Conservation (phyloP, 2,888 invertebrate genomes). For the Drosophila rubida region DNA sequence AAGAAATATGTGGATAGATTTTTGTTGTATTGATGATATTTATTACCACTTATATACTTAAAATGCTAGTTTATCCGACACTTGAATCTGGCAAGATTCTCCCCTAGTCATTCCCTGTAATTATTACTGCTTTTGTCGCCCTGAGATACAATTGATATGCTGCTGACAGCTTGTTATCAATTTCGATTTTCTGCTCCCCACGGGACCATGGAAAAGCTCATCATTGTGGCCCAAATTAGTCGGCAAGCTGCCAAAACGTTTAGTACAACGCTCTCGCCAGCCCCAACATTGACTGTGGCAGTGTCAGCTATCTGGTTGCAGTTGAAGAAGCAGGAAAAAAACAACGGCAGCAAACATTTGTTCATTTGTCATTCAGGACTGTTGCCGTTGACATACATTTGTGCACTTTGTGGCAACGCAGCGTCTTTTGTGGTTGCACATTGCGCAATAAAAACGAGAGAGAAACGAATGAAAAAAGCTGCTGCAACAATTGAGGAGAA, state of each 20-base stretch:
- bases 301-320: constrained; percentile 8
- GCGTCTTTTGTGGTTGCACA: constrained; percentile 44
- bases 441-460: constrained; percentile 71
- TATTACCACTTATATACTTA: no score
- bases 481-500: constrained; percentile 76
- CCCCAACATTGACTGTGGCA: constrained; percentile 10
- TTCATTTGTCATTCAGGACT: constrained; percentile 83
- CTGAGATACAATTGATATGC: constrained; percentile 15
- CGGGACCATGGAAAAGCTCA: constrained; percentile 27
- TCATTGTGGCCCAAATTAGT: constrained; percentile 70
- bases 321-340: constrained; percentile 5
- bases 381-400: constrained; percentile 83
- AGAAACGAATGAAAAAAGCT: constrained; percentile 16
- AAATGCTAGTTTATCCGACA: no score
- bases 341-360: constrained; percentile 64
- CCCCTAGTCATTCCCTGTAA: no score
- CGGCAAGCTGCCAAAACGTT: constrained; percentile 78
- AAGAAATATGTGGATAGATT: no score
- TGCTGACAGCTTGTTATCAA: constrained; percentile 23
- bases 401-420: constrained; percentile 72
- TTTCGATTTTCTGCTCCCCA: constrained; percentile 28
- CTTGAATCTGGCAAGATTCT: no score
- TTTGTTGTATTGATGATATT: no score
- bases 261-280: constrained; percentile 66
- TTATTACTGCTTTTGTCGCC: constrained; percentile 1